Evolutionary conservation across 2,888 invertebrate species (phyloP).

Genomic region (Drosophila anceps): DNA sequence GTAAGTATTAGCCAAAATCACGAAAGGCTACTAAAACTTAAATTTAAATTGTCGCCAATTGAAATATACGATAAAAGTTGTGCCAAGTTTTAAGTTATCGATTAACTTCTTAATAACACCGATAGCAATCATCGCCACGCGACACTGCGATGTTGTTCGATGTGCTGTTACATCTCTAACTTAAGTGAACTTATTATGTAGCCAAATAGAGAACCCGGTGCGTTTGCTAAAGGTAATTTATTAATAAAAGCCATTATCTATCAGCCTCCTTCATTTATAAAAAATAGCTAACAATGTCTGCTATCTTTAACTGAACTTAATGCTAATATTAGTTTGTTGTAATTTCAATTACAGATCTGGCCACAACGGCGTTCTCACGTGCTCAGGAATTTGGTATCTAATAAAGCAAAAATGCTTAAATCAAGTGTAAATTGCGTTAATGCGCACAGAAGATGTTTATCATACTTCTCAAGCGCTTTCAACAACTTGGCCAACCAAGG

Average conservation of each 20-base stretch:
- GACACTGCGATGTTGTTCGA: not conserved
- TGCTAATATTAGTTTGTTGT: not conserved
- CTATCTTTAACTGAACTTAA: not conserved
- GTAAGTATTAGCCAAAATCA: not conserved
- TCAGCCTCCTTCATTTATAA: not conserved
- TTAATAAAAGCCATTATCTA: not conserved
- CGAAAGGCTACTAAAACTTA: not conserved
- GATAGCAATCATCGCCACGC: not conserved
- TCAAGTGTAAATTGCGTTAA: slow-evolving; percentile 36
- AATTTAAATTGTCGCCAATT: not conserved
- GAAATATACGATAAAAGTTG: not conserved
- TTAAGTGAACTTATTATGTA: slow-evolving; percentile 4
- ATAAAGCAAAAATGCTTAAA: slow-evolving; percentile 49
- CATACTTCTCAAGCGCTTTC: slow-evolving; percentile 64
- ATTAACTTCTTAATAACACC: not conserved
- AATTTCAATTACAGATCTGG: not conserved
- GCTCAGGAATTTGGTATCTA: slow-evolving; percentile 21
- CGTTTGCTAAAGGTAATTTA: slow-evolving; percentile 2
- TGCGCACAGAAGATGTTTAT: slow-evolving; percentile 49
- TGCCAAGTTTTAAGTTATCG: not conserved
- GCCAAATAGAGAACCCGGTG: not conserved
- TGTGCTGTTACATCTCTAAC: slow-evolving; percentile 2
- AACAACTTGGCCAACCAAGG: slow-evolving; percentile 55
- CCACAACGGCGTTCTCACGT: slow-evolving; percentile 18
- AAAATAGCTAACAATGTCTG: not conserved